Conservation (phyloP, 2,113 vertebrate genomes). For the Ctenomys sociabilis region DNA sequence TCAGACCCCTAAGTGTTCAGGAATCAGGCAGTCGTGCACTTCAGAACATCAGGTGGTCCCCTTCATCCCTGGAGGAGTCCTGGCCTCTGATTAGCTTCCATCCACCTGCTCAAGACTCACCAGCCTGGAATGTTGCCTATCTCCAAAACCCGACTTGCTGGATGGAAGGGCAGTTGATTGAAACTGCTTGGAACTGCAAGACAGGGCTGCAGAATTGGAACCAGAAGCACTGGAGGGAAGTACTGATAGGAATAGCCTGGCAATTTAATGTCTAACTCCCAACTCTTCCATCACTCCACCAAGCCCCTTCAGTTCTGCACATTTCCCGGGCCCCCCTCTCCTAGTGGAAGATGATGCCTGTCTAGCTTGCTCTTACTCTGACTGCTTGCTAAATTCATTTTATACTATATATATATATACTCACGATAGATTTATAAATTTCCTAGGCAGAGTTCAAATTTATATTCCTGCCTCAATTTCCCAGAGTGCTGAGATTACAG, state of each 20-base stretch:
- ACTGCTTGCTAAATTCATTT: neutral
- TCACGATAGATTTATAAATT: neutral
- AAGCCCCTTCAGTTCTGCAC: neutral
- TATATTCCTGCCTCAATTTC: neutral
- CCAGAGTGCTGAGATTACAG: neutral
- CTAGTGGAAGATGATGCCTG: constrained; percentile 18
- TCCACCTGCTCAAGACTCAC: neutral
- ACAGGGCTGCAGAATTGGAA: neutral
- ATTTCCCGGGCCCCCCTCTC: neutral
- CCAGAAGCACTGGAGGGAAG: neutral
- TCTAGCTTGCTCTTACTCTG: constrained; percentile 38
- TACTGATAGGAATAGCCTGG: neutral
- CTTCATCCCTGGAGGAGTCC: neutral
- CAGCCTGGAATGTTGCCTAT: neutral
- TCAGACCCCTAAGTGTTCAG: neutral
- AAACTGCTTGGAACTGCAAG: neutral
- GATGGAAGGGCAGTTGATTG: neutral
- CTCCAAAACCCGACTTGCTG: neutral
- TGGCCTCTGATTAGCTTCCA: neutral
- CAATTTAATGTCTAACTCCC: neutral
- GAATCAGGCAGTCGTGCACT: neutral
- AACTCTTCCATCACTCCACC: neutral
- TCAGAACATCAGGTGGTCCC: neutral
- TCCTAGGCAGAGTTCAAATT: neutral
- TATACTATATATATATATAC: neutral